phyloP scores from a whole-genome alignment of 2,888 invertebrate genomes.

The Cecidostiba fungosa region DNA sequence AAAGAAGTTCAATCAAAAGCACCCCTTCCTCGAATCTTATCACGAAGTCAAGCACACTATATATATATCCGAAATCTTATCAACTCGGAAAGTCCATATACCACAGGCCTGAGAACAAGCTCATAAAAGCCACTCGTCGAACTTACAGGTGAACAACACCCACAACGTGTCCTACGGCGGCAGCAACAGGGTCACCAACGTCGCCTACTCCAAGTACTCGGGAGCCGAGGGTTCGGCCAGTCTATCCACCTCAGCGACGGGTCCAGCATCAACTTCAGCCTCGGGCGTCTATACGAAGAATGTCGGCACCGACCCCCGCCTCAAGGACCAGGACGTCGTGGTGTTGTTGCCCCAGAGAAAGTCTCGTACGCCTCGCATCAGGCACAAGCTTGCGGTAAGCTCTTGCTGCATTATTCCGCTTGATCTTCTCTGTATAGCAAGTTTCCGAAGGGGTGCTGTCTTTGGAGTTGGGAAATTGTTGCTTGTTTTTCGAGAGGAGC shows the following conservation, averaged over 20 bases:
- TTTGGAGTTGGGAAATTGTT: constrained; percentile 7
- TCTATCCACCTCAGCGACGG: constrained; percentile 62
- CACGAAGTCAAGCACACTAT: background rate
- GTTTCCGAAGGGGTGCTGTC: too few relatives aligned
- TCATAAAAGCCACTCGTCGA: background rate
- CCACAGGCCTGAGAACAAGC: background rate
- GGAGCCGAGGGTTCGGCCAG: constrained; percentile 46
- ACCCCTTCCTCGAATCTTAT: background rate
- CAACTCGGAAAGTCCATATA: background rate
- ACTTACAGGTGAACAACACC: constrained; percentile 82
- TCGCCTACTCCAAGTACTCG: constrained; percentile 77
- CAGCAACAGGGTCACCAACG: constrained; percentile 83
- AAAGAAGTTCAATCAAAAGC: too few relatives aligned
- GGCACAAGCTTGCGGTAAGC: constrained; percentile 76
- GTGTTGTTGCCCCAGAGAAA: constrained; percentile 74
- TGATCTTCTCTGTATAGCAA: background rate
- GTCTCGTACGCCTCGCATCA: constrained; percentile 73
- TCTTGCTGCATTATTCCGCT: constrained; percentile 21
- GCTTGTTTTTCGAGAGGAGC: constrained; percentile 15
- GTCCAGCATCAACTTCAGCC: constrained; percentile 60
- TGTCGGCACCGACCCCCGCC: constrained; percentile 61
- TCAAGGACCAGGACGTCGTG: constrained; percentile 76
- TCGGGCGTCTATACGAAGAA: constrained; percentile 65
- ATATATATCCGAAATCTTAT: background rate
- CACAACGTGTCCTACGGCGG: constrained; percentile 87